Conservation (phyloP, 2,113 vertebrate genomes). For the Pundamilia nyererei region DNA sequence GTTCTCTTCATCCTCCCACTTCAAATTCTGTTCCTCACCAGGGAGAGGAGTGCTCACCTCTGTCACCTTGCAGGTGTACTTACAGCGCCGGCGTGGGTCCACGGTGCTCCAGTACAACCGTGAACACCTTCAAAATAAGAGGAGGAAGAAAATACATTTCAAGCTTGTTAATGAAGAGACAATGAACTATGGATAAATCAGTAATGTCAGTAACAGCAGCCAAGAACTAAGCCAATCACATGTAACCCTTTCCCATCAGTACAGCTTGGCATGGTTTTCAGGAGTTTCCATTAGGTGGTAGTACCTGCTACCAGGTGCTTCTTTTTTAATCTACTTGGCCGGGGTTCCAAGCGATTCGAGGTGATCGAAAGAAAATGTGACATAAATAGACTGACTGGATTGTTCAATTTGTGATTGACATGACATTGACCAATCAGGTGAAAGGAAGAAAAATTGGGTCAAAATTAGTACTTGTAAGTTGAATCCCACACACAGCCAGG, state of each 20-base stretch:
- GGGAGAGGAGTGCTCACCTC: slow-evolving; percentile 77
- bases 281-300: background rate
- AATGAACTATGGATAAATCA: background rate
- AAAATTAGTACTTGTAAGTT: background rate
- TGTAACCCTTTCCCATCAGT: background rate
- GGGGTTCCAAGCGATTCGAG: fast-evolving
- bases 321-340: background rate
- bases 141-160: fast-evolving
- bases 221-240: background rate
- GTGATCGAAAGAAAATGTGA: background rate
- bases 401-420: background rate
- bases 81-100: slow-evolving; percentile 81
- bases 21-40: slow-evolving; percentile 61
- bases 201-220: background rate
- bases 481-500: background rate
- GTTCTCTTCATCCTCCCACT: slow-evolving; percentile 76
- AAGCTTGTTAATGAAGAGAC: background rate
- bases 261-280: background rate
- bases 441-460: background rate
- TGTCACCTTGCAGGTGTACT: slow-evolving; percentile 83
- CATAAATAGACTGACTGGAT: background rate
- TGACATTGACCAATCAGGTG: background rate
- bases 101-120: slow-evolving; percentile 90
- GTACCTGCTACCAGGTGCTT: background rate
- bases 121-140: slow-evolving; percentile 73